Evolutionary conservation across 2,888 invertebrate genomes (phyloP).

Genomic region (Onchidella celtica): DNA sequence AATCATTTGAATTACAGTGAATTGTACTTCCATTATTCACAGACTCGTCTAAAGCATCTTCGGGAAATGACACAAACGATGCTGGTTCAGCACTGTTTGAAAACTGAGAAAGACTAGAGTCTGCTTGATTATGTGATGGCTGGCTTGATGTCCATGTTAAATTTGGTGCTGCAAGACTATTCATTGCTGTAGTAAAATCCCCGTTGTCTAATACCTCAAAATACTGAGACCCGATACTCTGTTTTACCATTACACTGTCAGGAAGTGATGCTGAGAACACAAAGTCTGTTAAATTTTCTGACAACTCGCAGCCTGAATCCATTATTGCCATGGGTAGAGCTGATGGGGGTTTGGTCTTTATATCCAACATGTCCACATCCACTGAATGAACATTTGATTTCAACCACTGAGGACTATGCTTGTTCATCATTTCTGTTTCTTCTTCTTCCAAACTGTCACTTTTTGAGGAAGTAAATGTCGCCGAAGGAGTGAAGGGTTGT

Average conservation of each 20-base stretch:
- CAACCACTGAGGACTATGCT: conserved; percentile 15
- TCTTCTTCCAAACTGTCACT: conserved; percentile 28
- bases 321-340: not conserved
- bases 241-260: conserved; percentile 19
- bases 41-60: conserved; percentile 16
- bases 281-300: conserved; percentile 51
- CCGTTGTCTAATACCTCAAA: conserved; percentile 38
- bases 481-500: too few relatives aligned
- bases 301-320: conserved; percentile 22
- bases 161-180: not conserved
- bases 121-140: not conserved
- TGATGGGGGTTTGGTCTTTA: not conserved
- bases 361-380: conserved; percentile 17
- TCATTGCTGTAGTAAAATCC: conserved; percentile 1
- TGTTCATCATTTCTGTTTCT: conserved; percentile 37
- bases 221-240: conserved; percentile 21
- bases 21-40: conserved; percentile 10
- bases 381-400: conserved; percentile 12
- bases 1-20: conserved; percentile 21
- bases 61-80: conserved; percentile 17
- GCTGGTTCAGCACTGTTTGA: not conserved
- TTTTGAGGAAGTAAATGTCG: too few relatives aligned
- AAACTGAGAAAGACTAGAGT: not conserved
- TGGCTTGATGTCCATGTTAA: conserved; percentile 17
- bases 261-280: conserved; percentile 34